phyloP scores from a whole-genome alignment of 2,888 invertebrate genomes.

The Mythimna pallens region DNA sequence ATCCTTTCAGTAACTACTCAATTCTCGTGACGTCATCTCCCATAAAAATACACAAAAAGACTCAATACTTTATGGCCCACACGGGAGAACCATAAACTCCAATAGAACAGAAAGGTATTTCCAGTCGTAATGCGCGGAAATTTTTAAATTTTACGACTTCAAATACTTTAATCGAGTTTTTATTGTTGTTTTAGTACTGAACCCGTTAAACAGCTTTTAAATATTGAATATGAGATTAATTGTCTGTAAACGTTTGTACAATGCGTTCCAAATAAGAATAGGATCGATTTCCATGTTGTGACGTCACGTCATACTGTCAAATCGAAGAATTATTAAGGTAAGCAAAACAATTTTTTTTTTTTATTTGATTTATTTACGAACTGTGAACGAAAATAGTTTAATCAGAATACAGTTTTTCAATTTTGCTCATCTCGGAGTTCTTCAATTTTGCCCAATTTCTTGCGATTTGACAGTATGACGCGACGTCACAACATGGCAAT shows the following conservation, averaged over 20 bases:
- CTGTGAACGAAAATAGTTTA: too few relatives aligned
- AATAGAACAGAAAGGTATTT: slow-evolving; percentile 77
- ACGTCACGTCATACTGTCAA: too few relatives aligned
- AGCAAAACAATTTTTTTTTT: too few relatives aligned
- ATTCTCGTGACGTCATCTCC: slow-evolving; percentile 60
- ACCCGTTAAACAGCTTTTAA: slow-evolving; percentile 78
- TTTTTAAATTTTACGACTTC: slow-evolving; percentile 80
- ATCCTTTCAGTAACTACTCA: slow-evolving; percentile 30
- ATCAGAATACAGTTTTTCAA: too few relatives aligned
- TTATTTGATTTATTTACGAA: too few relatives aligned
- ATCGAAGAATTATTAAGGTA: too few relatives aligned
- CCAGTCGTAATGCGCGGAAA: slow-evolving; percentile 59
- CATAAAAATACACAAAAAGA: slow-evolving; percentile 71
- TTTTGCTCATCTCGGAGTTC: too few relatives aligned
- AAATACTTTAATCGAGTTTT: slow-evolving; percentile 80
- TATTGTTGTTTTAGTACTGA: slow-evolving; percentile 79
- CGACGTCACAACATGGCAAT: too few relatives aligned
- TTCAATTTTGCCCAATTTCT: too few relatives aligned
- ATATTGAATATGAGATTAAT: slow-evolving; percentile 78
- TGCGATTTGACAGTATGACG: too few relatives aligned
- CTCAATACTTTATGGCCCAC: slow-evolving; percentile 70
- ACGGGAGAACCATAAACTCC: slow-evolving; percentile 74
- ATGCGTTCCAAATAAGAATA: too few relatives aligned
- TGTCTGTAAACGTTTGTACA: slow-evolving; percentile 69
- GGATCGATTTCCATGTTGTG: too few relatives aligned